Base-by-base conservation (phyloP, 2,888 invertebrate species). In the Bhutanitis thaidina region DNA sequence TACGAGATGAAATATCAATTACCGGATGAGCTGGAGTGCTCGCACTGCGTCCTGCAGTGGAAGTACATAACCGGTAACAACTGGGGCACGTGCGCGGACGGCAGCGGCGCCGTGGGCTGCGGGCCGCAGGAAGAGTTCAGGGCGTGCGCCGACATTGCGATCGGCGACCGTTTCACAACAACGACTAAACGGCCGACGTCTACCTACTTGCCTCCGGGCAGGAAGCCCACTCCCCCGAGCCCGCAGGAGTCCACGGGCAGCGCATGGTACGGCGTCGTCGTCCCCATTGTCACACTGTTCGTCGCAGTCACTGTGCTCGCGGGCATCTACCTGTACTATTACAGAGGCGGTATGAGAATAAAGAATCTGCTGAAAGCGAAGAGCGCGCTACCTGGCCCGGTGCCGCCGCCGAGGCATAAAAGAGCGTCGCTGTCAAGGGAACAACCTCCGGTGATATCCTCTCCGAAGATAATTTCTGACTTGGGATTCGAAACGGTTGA, bases 81-180 rank as follows among this genome's bases (percentile, higher is more conserved):
- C 71, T 96, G 96, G 96, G 95, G 95, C 0, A 90, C 88, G 10
- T 95, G 95, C 66, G 89, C 89, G 0, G 93, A 94, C 67, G 94
- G 94, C 0, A 92, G 92, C 40, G 95, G 94, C 29, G 94, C 93
- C 0, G 94, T 97, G 0, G 97, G 97, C 0, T 97, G 97, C 69
- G 97, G 97, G 0, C 94, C 94, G 0, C 97, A 97, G 71, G 97
- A 97, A 73, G 96, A 96, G 69, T 97, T 97, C 68, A 91, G 96
- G 14, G 94, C 95, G 0, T 96, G 96, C 61, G 93, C 96, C 0
- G 96, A 97, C 67, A 93, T 96, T 38, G 90, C 93, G 12, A 93
- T 97, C 34, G 93, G 92, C 1, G 92, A 92, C 51, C 69, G 75
- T 25, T 78, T 89, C 51, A 75, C 86, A 0, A 84, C 87, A 0